A percentile compares a stretch with the other conserved stretches of the same genome.
phyloP scores from a whole-genome alignment of 2,797 vertebrate species.

The Poecilia gillii region DNA sequence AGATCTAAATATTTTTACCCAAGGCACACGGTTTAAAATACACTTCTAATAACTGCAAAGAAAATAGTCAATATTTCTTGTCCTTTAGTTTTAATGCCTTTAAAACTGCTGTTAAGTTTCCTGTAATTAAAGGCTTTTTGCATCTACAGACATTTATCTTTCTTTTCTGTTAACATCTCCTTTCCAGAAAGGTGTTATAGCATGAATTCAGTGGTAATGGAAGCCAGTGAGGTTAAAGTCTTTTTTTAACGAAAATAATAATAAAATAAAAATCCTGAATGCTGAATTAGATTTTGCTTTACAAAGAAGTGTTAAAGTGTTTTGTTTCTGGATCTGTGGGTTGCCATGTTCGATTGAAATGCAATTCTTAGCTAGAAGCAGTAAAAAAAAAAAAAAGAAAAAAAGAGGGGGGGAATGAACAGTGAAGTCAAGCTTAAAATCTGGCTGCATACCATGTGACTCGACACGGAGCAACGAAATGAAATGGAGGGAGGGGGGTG shows the following conservation, averaged over 20 bases:
- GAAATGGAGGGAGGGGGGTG: slow-evolving; percentile 51
- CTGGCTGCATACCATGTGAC: slow-evolving; percentile 77
- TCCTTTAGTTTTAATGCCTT: background rate
- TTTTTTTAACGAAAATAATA: background rate
- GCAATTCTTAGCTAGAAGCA: slow-evolving; percentile 50
- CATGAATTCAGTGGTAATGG: slow-evolving; percentile 34
- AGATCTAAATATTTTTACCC: background rate
- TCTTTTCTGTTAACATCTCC: slow-evolving; percentile 54
- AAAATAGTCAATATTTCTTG: background rate
- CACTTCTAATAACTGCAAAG: background rate
- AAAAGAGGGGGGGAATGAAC: slow-evolving; percentile 24
- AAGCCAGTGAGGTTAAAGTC: slow-evolving; percentile 31
- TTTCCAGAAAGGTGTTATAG: slow-evolving; percentile 50
- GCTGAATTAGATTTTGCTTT: slow-evolving; percentile 39
- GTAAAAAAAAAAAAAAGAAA: background rate
- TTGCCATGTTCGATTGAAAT: slow-evolving; percentile 59
- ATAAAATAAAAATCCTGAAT: slow-evolving; percentile 11
- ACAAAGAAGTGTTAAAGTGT: slow-evolving; percentile 21
- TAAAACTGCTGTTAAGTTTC: background rate
- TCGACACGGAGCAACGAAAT: slow-evolving; percentile 67
- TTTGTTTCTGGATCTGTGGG: slow-evolving; percentile 29
- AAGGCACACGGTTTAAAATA: background rate
- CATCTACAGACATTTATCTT: slow-evolving; percentile 27
- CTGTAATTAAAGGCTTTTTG: background rate
- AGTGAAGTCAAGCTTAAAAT: slow-evolving; percentile 79